Evolutionary conservation across 2,113 vertebrate species (phyloP), one percentile per base, ranked within the genome.

Genomic region (Circaetus gallicus): DNA sequence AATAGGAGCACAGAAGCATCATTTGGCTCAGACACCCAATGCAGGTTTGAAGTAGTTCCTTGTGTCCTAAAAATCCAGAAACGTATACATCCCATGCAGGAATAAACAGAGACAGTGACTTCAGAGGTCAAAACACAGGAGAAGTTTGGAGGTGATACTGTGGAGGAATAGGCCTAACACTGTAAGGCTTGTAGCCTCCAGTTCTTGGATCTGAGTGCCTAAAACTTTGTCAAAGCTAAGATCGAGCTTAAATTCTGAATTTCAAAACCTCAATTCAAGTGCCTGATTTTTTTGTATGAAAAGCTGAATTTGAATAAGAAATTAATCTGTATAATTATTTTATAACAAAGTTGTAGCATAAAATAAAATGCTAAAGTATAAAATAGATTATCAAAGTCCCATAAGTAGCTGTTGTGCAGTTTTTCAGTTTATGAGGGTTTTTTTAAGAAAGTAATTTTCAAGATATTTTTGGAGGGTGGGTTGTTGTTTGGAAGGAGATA

Each of bases 361-460:
- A 97, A 96, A 91, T 86, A 89, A 91, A 96, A 79, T 90, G 40
- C 36, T 85, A 71, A 92, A 86, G 8, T 40, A 40, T 29, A 86
- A 96, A 97, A 96, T 79, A 63, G 25, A 76, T 90, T 88, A 69
- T 81, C 28, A 31, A 50, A 67, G 21, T 79, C 43, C 47, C n/a
- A 53, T 26, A 10, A 6, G 25, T 81, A 80, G 58, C 61, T 95
- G 79, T 91, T 88, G 50, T 85, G 49, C 58, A 0, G 0, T 9
- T 52, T 43, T 70, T 38, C 11, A 5, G 0, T 2, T 65, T 55
- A 7, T 0, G 1, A 13, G 1, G 1, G 6, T 28, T 29, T 21
- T 47, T 28, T 63, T 36, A 29, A 59, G 9, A 36, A 56, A 34
- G 2, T 11, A 29, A 22, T 62, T 67, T 47, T 58, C 6, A 69